Conservation (phyloP, 1,140 invertebrate species). For the Ceratosolen solmsi region DNA sequence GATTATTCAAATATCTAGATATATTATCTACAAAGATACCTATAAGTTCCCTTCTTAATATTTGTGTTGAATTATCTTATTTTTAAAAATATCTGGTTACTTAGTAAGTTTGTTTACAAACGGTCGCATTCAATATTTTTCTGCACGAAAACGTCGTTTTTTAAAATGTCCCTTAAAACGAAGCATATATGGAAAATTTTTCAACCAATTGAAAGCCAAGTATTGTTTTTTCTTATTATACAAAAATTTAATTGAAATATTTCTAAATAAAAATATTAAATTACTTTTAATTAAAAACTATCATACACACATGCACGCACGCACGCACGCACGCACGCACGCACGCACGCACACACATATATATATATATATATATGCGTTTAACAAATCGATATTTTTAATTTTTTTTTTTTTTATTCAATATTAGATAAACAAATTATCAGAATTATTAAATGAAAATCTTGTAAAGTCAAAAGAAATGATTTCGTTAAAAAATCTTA, state of each 20-base stretch:
- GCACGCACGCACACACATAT: not conserved
- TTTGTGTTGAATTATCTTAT: not conserved
- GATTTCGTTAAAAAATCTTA: slow-evolving; percentile 47
- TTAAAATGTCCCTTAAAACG: slow-evolving; percentile 62
- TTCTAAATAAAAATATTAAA: not conserved
- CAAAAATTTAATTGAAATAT: not conserved
- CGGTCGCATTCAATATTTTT: slow-evolving; percentile 49
- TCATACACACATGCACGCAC: not conserved
- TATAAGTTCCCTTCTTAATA: not conserved
- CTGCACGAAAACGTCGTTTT: not conserved
- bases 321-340: not conserved
- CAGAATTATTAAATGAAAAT: slow-evolving; percentile 45
- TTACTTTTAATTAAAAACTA: not conserved
- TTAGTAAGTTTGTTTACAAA: slow-evolving; percentile 53
- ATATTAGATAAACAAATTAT: slow-evolving; percentile 60
- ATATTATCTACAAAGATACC: slow-evolving; percentile 21
- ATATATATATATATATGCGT: not conserved
- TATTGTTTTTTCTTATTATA: slow-evolving; percentile 49
- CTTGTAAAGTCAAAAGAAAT: slow-evolving; percentile 37
- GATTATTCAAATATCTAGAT: slow-evolving; percentile 1
- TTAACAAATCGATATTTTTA: not conserved
- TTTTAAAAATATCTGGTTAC: slow-evolving; percentile 37
- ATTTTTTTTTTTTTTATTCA: slow-evolving; percentile 19
- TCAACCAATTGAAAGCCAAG: slow-evolving; percentile 58
- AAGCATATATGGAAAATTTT: slow-evolving; percentile 59